Evolutionary conservation across 2,113 vertebrate species (phyloP).

Genomic region (Embiotoca jacksoni): DNA sequence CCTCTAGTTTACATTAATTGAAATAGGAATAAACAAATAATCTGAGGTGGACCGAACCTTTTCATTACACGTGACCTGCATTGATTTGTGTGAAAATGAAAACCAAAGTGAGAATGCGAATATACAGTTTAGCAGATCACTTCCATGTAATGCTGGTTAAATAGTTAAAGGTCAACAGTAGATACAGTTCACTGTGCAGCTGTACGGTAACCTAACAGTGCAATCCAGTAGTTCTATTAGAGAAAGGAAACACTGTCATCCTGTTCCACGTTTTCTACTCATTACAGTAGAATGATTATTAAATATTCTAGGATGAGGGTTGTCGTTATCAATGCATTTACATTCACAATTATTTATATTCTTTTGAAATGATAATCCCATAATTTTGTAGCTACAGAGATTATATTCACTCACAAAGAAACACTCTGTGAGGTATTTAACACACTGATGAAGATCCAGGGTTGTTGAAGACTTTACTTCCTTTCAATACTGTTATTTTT

Average conservation of each 20-base stretch:
- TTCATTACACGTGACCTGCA: conserved; percentile 37
- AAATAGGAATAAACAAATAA: conserved; percentile 27
- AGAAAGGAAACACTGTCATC: conserved; percentile 23
- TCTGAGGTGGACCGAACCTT: conserved; percentile 8
- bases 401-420: conserved; percentile 62
- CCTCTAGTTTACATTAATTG: conserved; percentile 54
- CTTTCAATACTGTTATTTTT: conserved; percentile 74
- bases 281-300: conserved; percentile 59
- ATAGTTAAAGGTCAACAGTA: conserved; percentile 36
- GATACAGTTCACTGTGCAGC: conserved; percentile 59
- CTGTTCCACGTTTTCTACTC: conserved; percentile 37
- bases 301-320: conserved; percentile 41
- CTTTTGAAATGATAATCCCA: conserved; percentile 54
- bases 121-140: conserved; percentile 50
- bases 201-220: conserved; percentile 59
- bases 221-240: conserved; percentile 57
- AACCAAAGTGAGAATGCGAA: conserved; percentile 74
- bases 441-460: conserved; percentile 67
- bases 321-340: conserved; percentile 42
- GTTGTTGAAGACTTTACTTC: conserved; percentile 67
- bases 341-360: conserved; percentile 57
- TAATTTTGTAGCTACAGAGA: conserved; percentile 74
- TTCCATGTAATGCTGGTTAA: conserved; percentile 45
- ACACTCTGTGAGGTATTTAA: conserved; percentile 60
- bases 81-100: conserved; percentile 62